These are phyloP conservation scores for Trachelus troglodyta DNA, from an alignment of 2,888 invertebrate genomes.

Conservation along the genomic window DNA sequence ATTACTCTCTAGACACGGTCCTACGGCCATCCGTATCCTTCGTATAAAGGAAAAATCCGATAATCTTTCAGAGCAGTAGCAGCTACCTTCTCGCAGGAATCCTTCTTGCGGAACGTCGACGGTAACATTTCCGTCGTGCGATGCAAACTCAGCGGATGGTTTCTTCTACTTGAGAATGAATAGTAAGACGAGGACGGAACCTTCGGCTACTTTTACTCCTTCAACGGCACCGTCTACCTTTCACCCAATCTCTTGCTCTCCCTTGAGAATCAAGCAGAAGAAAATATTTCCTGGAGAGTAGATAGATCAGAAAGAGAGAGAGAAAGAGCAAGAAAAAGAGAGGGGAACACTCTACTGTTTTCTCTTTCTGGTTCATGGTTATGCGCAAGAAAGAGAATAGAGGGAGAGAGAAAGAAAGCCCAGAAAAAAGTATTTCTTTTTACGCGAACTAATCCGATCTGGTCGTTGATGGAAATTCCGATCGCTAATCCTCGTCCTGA, in stretches of 20 bases:
- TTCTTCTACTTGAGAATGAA: neutral
- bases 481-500: neutral
- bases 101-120: neutral
- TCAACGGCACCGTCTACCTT: neutral
- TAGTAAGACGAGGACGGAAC: neutral
- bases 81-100: neutral
- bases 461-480: constrained; percentile 33
- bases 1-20: constrained; percentile 20
- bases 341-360: too few relatives aligned
- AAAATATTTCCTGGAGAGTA: neutral
- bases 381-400: too few relatives aligned
- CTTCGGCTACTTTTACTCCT: neutral
- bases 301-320: neutral
- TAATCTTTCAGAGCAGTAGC: neutral
- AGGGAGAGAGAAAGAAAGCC: neutral
- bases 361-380: too few relatives aligned
- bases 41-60: neutral
- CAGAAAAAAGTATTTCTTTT: neutral
- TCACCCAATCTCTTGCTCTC: neutral
- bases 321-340: neutral
- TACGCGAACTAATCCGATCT: neutral
- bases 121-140: neutral
- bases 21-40: constrained; percentile 28
- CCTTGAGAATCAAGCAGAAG: neutral
- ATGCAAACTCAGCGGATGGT: neutral